Evolutionary conservation across 2,113 vertebrate genomes (phyloP), one percentile per base, ranked within the genome.

Genomic region (Calyptommatus sinebrachiatus): DNA sequence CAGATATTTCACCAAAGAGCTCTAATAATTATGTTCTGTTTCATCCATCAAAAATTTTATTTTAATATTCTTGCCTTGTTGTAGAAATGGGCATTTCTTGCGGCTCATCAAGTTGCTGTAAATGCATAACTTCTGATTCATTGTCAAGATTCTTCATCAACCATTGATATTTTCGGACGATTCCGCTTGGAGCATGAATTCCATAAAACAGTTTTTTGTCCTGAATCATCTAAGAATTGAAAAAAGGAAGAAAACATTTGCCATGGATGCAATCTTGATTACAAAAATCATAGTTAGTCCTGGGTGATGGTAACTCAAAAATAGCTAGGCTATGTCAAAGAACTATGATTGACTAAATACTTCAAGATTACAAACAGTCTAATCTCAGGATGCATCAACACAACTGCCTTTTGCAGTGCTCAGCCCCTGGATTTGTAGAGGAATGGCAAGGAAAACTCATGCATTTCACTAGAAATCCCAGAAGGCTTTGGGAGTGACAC

Each of bases 191-290:
- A 12, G 96, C 97, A 70, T 91, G 90, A 46, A 99, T 72, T 1
- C 97, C 97, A 0, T 92, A 95, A 82, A 97, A 99, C 0, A 95
- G 76, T 85, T 95, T 96, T 0, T 90, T 82, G 73, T 95, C 91
- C 46, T 81, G 5, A 5, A 94, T 88, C 80, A 45, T 84, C 98
- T 99, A 62, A 53, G 22, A 35, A 57, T 85, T 48, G 78, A 65
- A 82, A 7, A 89, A 14, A n/a, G 29, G 20, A 22, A 74, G 50
- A 63, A 61, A 45, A 22, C 68, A 45, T 28, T 46, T 28, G 70
- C 41, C n/a, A 5, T 65, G 10, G 65, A 1, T 20, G 1, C 0
- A 50, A 50, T 50, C 12, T 9, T 71, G 26, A 48, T 26, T 71
- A 22, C 3, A 10, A 12, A n/a, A 72, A 28, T 50, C 14, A 71